phyloP scores from a whole-genome alignment of 2,113 vertebrate genomes.

The Podarcis muralis region DNA sequence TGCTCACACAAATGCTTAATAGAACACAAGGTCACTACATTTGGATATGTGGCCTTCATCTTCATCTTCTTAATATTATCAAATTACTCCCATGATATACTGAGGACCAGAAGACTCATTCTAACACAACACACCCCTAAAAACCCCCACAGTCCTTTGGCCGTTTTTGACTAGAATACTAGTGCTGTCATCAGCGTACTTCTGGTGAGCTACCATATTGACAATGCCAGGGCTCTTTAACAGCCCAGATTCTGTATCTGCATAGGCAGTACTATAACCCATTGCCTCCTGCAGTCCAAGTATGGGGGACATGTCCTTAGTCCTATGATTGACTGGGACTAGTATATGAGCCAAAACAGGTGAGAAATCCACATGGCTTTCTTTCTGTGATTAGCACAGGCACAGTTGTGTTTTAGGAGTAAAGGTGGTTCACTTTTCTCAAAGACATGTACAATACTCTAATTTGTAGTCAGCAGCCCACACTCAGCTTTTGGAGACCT shows the following conservation, averaged over 20 bases:
- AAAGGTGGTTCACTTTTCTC: neutral
- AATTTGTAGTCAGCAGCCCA: neutral
- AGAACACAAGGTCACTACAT: slow-evolving; percentile 24
- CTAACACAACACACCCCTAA: too few species aligned
- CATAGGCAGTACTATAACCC: too few species aligned
- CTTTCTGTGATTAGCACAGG: neutral
- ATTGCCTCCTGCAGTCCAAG: neutral
- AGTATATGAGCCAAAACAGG: neutral
- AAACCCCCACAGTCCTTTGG: too few species aligned
- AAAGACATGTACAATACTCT: neutral
- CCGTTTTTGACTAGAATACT: neutral
- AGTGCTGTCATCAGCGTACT: neutral
- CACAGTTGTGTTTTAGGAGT: neutral
- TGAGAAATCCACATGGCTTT: neutral
- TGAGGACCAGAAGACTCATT: too few species aligned
- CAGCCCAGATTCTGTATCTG: neutral
- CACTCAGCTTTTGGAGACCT: neutral
- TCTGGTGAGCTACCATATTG: neutral
- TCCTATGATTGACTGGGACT: neutral
- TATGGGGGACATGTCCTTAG: too few species aligned
- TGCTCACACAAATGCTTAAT: slow-evolving; percentile 27
- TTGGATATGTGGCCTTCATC: slow-evolving; percentile 1
- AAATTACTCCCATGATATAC: neutral
- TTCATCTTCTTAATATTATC: slow-evolving; percentile 39
- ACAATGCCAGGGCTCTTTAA: neutral